A percentile compares a stretch with the other conserved stretches of the same genome.
phyloP scores from a whole-genome alignment of 2,888 invertebrate genomes.

The Mesorhabditis sp. region DNA sequence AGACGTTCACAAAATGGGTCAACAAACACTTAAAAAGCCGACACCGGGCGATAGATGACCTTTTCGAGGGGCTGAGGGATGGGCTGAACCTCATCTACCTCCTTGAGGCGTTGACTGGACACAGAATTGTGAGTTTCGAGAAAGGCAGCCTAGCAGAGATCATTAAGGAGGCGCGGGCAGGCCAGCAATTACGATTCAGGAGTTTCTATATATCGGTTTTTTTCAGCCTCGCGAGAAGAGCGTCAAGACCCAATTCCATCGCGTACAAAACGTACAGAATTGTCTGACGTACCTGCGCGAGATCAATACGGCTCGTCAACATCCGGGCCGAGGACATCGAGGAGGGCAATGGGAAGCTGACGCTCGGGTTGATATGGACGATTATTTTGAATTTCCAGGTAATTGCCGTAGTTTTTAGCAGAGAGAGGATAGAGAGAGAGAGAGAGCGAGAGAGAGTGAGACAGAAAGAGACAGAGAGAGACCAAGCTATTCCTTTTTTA shows the following conservation, averaged over 20 bases:
- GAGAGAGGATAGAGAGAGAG: too few relatives aligned
- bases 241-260: not conserved
- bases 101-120: not conserved
- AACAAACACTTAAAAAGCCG: not conserved
- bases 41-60: not conserved
- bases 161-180: not conserved
- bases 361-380: slow-evolving; percentile 94
- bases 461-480: too few relatives aligned
- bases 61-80: not conserved
- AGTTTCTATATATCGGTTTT: not conserved
- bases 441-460: too few relatives aligned
- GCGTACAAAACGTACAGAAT: not conserved
- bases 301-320: slow-evolving; percentile 86
- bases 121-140: not conserved
- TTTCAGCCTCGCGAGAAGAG: not conserved
- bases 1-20: not conserved
- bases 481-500: not conserved
- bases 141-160: not conserved
- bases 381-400: slow-evolving; percentile 73
- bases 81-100: not conserved
- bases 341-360: slow-evolving; percentile 95
- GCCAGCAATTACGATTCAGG: too few relatives aligned
- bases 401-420: too few relatives aligned
- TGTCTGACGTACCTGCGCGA: not conserved
- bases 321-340: slow-evolving; percentile 97